These are phyloP conservation scores for Thereva nobilitata DNA, from an alignment of 2,888 invertebrate genomes.

Conservation along the genomic window DNA sequence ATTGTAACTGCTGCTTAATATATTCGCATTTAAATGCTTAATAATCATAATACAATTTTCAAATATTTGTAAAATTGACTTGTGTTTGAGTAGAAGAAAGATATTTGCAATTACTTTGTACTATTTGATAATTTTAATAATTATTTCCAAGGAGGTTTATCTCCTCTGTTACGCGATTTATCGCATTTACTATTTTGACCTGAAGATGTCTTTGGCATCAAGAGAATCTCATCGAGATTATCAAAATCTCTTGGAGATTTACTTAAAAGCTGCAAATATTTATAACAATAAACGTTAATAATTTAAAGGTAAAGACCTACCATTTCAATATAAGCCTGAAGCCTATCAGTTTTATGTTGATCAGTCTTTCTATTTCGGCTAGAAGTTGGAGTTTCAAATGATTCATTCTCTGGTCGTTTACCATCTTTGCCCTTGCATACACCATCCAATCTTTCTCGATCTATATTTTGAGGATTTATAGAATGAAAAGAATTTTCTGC, in stretches of 20 bases:
- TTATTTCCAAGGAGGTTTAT: conserved; percentile 32
- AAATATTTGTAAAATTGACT: too few species aligned
- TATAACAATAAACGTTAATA: conserved; percentile 7
- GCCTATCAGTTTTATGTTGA: conserved; percentile 47
- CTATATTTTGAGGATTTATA: conserved; percentile 26
- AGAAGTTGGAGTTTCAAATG: conserved; percentile 53
- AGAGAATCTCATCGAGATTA: conserved; percentile 52
- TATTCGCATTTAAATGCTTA: too few species aligned
- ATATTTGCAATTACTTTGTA: conserved; percentile 1
- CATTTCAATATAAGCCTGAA: conserved; percentile 57
- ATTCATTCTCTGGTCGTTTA: conserved; percentile 48
- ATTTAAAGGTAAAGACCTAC: conserved; percentile 42
- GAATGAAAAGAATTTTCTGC: conserved; percentile 12
- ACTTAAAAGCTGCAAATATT: conserved; percentile 58
- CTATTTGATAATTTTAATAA: background rate
- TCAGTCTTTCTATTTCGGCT: conserved; percentile 45
- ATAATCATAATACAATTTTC: too few species aligned
- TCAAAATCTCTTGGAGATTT: conserved; percentile 60
- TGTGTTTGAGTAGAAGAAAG: too few species aligned
- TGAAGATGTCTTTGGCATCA: conserved; percentile 44
- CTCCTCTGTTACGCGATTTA: background rate
- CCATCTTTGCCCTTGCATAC: conserved; percentile 40
- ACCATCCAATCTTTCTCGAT: conserved; percentile 42
- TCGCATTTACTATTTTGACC: conserved; percentile 11
- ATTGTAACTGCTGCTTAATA: too few species aligned